Evolutionary conservation across 2,113 vertebrate genomes (phyloP), one percentile per base, ranked within the genome.

Genomic region (Gambusia affinis): DNA sequence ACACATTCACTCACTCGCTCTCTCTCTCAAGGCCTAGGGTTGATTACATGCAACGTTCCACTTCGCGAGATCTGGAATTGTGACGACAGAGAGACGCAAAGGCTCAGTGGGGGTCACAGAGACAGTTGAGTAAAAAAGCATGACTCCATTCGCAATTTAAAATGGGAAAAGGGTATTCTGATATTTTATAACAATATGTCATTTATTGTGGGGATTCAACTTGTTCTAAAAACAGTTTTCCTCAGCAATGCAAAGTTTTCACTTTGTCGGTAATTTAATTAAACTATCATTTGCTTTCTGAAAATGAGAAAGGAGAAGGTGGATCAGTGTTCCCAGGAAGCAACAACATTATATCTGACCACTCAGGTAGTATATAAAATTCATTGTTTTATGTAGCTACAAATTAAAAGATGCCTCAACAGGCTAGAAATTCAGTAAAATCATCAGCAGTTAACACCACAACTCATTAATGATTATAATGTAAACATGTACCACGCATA

Each of bases 1-100:
- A 54, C 67, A 69, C 75, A 35, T 30, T 35, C 39, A 42, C 39
- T 15, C 39, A 22, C 47, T 22, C 47, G 24, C 51, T 57, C 51
- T 57, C 51, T 57, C 51, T 57, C 22, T 64, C 67, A 44, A 70
- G 70, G 51, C 72, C 35, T 72, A 51, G 80, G 79, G 64, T 86
- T 84, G 88, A 80, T 87, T 84, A 87, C 86, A 89, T 70, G 62
- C 84, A 39, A 63, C 67, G 51, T 80, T 66, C 65, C 79, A 76
- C 75, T 86, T 86, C 89, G 91, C 92, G 89, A 94, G 94, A 94
- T 81, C 87, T 91, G 89, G 83, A 87, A 72, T 79, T 89, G 85
- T 94, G 93, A 93, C 90, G 85, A 78, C 79, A 68, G 72, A 68
- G 65, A 63, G 30, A 68, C 81, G 44, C 31, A 64, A 24, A 37